Evolutionary conservation across 2,888 invertebrate genomes (phyloP).

Genomic region (Allacma fusca): DNA sequence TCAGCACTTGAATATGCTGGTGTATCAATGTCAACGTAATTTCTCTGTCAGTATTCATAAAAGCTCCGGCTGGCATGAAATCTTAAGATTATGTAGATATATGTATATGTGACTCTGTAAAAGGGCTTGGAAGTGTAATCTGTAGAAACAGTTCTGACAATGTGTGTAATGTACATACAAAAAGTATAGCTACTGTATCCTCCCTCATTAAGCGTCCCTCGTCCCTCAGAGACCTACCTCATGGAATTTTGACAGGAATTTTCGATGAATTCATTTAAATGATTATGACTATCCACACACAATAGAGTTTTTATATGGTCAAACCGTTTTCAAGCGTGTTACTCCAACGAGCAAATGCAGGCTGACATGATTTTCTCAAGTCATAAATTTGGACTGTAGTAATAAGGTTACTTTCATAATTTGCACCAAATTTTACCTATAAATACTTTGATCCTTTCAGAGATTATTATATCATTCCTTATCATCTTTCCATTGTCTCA

Average conservation of each 20-base stretch:
- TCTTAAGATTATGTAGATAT: background rate
- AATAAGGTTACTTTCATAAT: conserved; percentile 27
- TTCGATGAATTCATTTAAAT: conserved; percentile 14
- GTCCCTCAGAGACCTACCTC: conserved; percentile 25
- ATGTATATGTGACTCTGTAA: background rate
- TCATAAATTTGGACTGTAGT: conserved; percentile 5
- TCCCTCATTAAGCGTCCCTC: background rate
- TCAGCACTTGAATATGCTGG: background rate
- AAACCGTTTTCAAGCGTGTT: conserved; percentile 11
- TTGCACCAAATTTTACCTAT: conserved; percentile 16
- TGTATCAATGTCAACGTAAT: conserved; percentile 30
- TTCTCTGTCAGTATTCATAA: background rate
- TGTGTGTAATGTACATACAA: too few relatives aligned
- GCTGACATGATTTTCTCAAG: conserved; percentile 13
- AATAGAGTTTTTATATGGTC: conserved; percentile 11
- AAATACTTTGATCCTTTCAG: background rate
- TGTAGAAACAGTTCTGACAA: too few relatives aligned
- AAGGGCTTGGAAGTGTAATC: too few relatives aligned
- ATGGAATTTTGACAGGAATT: conserved; percentile 27
- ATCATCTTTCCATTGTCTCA: background rate
- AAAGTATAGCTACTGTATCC: too few relatives aligned
- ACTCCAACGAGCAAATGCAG: background rate
- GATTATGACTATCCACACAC: background rate
- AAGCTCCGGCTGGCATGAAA: background rate
- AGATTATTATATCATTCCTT: conserved; percentile 16